These are phyloP conservation scores for Pycnomerus fuliginosus DNA, from an alignment of 2,888 invertebrate species.

Conservation along the genomic window DNA sequence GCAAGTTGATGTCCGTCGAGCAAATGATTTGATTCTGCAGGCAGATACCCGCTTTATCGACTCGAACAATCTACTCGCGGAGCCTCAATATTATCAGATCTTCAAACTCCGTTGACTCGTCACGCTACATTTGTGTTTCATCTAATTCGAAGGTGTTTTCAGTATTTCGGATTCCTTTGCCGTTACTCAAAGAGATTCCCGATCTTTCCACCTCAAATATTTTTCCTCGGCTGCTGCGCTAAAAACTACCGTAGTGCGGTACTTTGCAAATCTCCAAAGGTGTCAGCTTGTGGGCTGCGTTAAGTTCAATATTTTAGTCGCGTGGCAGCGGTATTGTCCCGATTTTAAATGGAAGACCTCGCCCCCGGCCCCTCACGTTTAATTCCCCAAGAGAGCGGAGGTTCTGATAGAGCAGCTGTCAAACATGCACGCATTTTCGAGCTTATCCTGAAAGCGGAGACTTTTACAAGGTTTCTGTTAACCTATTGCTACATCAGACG, in stretches of 20 bases:
- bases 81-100: conserved; percentile 45
- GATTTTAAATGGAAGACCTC: conserved; percentile 37
- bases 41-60: conserved; percentile 45
- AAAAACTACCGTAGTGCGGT: conserved; percentile 18
- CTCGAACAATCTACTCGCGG: conserved; percentile 41
- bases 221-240: conserved; percentile 3
- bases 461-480: conserved; percentile 25
- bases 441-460: conserved; percentile 23
- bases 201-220: conserved; percentile 13
- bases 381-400: conserved; percentile 47
- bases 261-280: conserved; percentile 19
- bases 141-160: conserved; percentile 45
- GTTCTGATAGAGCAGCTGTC: conserved; percentile 46
- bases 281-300: conserved; percentile 22
- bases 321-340: conserved; percentile 34
- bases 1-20: conserved; percentile 44
- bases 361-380: conserved; percentile 39
- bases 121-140: conserved; percentile 45
- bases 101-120: conserved; percentile 40
- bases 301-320: conserved; percentile 37
- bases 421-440: conserved; percentile 42
- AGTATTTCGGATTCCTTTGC: conserved; percentile 31
- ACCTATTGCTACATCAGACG: conserved; percentile 20
- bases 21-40: conserved; percentile 47
- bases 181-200: conserved; percentile 15